A percentile compares a stretch with the other conserved stretches of the same genome.
phyloP scores from a whole-genome alignment of 1,140 invertebrate genomes.

The Grapholita molesta region DNA sequence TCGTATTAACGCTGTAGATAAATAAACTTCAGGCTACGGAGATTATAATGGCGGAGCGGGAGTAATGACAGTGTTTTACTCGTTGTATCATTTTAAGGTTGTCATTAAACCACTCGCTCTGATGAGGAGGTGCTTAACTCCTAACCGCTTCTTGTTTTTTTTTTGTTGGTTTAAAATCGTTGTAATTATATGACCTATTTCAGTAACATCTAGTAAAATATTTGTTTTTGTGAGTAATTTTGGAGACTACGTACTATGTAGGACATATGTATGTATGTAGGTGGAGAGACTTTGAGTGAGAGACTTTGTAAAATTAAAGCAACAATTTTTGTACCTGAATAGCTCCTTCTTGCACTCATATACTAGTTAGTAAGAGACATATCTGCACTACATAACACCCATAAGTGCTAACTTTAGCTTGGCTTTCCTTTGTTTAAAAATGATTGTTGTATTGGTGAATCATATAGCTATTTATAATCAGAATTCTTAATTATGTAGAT shows the following conservation, averaged over 20 bases:
- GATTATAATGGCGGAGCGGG: neutral
- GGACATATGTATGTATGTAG: neutral
- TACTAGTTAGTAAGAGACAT: neutral
- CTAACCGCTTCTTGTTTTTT: neutral
- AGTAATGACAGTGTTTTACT: neutral
- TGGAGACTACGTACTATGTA: neutral
- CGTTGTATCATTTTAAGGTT: neutral
- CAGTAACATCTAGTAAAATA: neutral
- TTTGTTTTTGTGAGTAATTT: neutral
- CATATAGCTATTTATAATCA: neutral
- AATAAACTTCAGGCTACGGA: constrained; percentile 22
- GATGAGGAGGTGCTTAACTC: neutral
- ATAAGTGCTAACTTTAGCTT: neutral
- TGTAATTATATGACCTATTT: neutral
- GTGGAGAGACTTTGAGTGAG: neutral
- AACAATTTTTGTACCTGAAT: too few relatives aligned
- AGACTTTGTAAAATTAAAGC: too few relatives aligned
- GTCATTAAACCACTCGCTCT: neutral
- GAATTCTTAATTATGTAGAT: neutral
- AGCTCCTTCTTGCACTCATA: neutral
- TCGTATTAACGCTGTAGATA: constrained; percentile 29
- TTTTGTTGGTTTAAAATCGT: neutral
- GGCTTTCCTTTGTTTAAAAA: neutral
- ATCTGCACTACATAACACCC: too few relatives aligned
- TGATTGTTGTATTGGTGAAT: neutral